A percentile compares a stretch with the other conserved stretches of the same genome.
Evolutionary conservation across 2,888 invertebrate genomes (phyloP).

Genomic region (Stenchaetothrips biformis): DNA sequence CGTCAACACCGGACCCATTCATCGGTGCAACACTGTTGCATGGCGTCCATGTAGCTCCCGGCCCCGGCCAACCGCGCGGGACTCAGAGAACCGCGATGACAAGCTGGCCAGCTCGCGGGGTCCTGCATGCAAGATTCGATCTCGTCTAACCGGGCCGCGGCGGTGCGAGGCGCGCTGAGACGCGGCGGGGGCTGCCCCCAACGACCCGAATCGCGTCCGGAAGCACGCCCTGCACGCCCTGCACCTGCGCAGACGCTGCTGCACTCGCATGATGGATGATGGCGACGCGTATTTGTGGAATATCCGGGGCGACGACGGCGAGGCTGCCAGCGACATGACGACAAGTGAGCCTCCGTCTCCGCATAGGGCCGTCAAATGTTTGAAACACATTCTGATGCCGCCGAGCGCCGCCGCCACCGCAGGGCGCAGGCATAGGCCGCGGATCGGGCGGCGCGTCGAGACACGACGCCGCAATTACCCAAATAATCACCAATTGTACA

Average conservation of each 20-base stretch:
- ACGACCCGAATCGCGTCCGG: neutral
- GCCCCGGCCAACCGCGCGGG: neutral
- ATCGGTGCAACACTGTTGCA: no score
- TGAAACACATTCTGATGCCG: neutral
- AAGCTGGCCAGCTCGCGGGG: neutral
- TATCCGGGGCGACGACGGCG: no score
- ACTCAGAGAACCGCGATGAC: neutral
- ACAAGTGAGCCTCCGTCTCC: no score
- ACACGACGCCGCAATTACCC: neutral
- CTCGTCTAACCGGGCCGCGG: neutral
- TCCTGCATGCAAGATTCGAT: no score
- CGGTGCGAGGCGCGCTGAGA: neutral
- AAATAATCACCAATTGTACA: conserved; percentile 22
- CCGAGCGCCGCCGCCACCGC: neutral
- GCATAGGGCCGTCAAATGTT: neutral
- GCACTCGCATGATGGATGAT: no score
- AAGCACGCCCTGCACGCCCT: no score
- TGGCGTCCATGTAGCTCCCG: neutral
- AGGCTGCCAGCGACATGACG: no score
- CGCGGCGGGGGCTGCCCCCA: neutral
- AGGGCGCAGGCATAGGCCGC: no score
- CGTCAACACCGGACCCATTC: no score
- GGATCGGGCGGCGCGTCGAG: no score
- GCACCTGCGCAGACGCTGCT: no score
- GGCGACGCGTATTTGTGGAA: no score